phyloP scores from a whole-genome alignment of 2,113 vertebrate genomes.

The Oncorhynchus nerka region DNA sequence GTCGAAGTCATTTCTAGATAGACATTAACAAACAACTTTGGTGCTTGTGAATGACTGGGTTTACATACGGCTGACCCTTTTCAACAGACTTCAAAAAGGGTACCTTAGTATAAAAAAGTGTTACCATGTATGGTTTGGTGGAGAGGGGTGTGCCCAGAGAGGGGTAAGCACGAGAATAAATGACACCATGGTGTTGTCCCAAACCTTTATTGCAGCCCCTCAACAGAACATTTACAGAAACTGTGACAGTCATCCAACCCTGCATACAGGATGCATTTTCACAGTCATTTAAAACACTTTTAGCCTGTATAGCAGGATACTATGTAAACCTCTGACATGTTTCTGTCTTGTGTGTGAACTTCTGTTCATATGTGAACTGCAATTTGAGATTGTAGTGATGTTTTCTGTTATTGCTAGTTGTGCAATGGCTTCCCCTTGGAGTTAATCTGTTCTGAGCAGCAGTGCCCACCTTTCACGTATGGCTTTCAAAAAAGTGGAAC shows the following conservation, averaged over 20 bases:
- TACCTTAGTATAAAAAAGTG: no score
- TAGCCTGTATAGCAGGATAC: slow-evolving; percentile 39
- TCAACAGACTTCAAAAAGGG: no score
- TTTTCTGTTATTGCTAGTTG: slow-evolving; percentile 39
- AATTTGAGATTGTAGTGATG: slow-evolving; percentile 16
- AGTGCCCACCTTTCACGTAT: slow-evolving; percentile 44
- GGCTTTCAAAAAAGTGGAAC: slow-evolving; percentile 53
- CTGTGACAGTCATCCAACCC: slow-evolving; percentile 31
- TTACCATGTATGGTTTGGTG: no score
- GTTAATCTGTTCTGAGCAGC: slow-evolving; percentile 26
- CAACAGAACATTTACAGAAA: slow-evolving; percentile 63
- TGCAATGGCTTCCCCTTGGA: slow-evolving; percentile 26
- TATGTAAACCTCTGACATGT: slow-evolving; percentile 16
- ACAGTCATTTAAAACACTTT: slow-evolving; percentile 62
- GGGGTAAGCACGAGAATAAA: no score
- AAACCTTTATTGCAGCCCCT: slow-evolving; percentile 73
- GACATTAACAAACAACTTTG: no score
- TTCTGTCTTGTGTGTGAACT: not conserved
- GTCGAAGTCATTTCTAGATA: no score
- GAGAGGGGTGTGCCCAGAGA: no score
- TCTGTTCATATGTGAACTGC: slow-evolving; percentile 33
- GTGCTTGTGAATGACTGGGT: no score
- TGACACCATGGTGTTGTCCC: slow-evolving; percentile 46
- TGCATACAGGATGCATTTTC: slow-evolving; percentile 40
- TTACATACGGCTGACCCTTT: no score